These are phyloP conservation scores for Drusus annulatus DNA, from an alignment of 1,140 invertebrate genomes.

Conservation along the genomic window DNA sequence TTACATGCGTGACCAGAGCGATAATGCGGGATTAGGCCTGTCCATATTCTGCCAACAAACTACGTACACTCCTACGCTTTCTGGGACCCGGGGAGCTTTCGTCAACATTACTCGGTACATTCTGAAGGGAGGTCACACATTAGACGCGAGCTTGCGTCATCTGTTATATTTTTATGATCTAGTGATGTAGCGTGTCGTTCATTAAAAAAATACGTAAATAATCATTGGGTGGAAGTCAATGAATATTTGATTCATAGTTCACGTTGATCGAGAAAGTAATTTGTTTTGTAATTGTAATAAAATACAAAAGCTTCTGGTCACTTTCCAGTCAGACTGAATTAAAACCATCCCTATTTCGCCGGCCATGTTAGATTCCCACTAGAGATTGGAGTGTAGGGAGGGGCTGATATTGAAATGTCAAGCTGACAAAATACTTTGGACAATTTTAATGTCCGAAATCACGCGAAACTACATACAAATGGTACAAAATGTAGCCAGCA, in stretches of 20 bases:
- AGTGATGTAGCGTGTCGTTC: too few relatives aligned
- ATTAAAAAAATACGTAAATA: too few relatives aligned
- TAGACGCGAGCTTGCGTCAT: too few relatives aligned
- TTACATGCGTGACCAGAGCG: slow-evolving; percentile 55
- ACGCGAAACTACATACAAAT: slow-evolving; percentile 51
- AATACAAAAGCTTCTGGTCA: too few relatives aligned
- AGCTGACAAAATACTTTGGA: slow-evolving; percentile 57
- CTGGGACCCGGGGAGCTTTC: neutral
- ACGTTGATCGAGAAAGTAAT: too few relatives aligned
- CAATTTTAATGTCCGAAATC: slow-evolving; percentile 57
- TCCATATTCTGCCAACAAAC: slow-evolving; percentile 20
- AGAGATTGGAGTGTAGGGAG: slow-evolving; percentile 1
- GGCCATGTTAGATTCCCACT: neutral
- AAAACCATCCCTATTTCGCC: neutral
- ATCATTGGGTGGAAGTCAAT: too few relatives aligned
- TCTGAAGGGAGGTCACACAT: neutral
- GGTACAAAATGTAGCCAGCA: too few relatives aligned
- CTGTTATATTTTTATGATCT: too few relatives aligned
- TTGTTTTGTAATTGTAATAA: too few relatives aligned
- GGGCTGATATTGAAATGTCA: slow-evolving; percentile 58
- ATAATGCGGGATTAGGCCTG: slow-evolving; percentile 54
- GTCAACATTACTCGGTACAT: slow-evolving; percentile 21
- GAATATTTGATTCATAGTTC: too few relatives aligned
- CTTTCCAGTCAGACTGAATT: neutral
- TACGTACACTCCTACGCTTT: slow-evolving; percentile 15